phyloP scores from a whole-genome alignment of 1,140 invertebrate species.

The Paralvinella palmiformis region DNA sequence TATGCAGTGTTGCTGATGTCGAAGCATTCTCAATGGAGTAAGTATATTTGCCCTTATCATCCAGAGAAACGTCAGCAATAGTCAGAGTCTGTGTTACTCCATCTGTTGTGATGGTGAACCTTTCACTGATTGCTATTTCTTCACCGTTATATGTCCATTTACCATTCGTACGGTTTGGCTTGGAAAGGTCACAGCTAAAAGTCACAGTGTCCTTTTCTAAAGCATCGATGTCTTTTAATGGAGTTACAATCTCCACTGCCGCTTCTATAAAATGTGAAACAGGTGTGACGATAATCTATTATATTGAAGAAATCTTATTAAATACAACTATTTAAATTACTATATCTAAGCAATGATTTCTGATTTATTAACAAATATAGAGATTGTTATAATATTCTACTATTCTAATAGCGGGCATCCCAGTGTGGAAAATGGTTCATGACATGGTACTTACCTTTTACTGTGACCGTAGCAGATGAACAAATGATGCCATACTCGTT shows the following conservation, averaged over 20 bases:
- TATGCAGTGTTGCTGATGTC: neutral
- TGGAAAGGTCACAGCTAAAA: conserved; percentile 40
- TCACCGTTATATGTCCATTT: conserved; percentile 21
- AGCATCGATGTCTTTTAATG: conserved; percentile 35
- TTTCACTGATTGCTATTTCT: neutral
- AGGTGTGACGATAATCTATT: too few relatives aligned
- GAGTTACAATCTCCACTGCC: conserved; percentile 36
- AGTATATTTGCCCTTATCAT: conserved; percentile 43
- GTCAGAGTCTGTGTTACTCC: conserved; percentile 37
- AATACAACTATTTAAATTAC: too few relatives aligned
- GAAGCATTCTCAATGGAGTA: neutral
- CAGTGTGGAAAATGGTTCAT: too few relatives aligned
- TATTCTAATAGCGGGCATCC: too few relatives aligned
- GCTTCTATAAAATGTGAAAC: conserved; percentile 18
- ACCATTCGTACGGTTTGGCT: conserved; percentile 30
- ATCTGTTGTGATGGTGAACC: conserved; percentile 24
- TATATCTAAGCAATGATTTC: too few relatives aligned
- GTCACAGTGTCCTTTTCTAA: conserved; percentile 34
- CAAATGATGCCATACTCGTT: neutral
- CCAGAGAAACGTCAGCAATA: conserved; percentile 32
- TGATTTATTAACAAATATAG: too few relatives aligned
- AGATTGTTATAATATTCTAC: too few relatives aligned
- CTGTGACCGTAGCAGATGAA: conserved; percentile 13
- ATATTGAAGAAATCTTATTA: too few relatives aligned
- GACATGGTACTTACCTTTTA: conserved; percentile 17